Percentiles rank a stretch among this genome's conserved stretches.
Conservation (phyloP, 1,140 invertebrate genomes). For the Streblospio benedicti region DNA sequence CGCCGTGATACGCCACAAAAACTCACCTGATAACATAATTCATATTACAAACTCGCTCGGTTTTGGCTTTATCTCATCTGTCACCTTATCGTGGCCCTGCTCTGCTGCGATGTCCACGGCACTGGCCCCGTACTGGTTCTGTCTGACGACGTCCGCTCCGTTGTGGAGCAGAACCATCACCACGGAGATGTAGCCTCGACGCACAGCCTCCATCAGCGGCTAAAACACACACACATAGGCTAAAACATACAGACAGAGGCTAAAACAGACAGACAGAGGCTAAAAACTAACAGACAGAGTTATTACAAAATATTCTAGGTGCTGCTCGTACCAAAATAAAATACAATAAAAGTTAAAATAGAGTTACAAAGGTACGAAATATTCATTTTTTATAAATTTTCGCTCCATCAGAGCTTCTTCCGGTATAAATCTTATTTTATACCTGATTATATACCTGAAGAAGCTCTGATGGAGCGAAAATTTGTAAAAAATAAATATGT, state of each 20-base stretch:
- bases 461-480: no score
- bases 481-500: no score
- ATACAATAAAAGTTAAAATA: no score
- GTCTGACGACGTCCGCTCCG: constrained; percentile 31
- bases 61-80: no score
- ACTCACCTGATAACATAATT: no score
- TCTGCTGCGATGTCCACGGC: not conserved
- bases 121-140: constrained; percentile 36
- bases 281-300: constrained; percentile 1
- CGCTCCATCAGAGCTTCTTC: not conserved
- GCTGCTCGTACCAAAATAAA: not conserved
- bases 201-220: constrained; percentile 40
- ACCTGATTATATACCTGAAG: no score
- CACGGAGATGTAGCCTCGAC: constrained; percentile 26
- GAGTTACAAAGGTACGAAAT: no score
- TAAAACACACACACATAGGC: constrained; percentile 18
- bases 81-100: not conserved
- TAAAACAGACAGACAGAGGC: constrained; percentile 4
- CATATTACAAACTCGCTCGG: no score
- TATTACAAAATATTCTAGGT: not conserved
- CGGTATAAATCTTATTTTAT: no score
- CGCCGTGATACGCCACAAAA: no score
- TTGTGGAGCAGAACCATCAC: constrained; percentile 31
- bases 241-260: constrained; percentile 11
- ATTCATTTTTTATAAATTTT: no score